Evolutionary conservation across 2,888 invertebrate species (phyloP).

Genomic region (Ichneumoninae sp.): DNA sequence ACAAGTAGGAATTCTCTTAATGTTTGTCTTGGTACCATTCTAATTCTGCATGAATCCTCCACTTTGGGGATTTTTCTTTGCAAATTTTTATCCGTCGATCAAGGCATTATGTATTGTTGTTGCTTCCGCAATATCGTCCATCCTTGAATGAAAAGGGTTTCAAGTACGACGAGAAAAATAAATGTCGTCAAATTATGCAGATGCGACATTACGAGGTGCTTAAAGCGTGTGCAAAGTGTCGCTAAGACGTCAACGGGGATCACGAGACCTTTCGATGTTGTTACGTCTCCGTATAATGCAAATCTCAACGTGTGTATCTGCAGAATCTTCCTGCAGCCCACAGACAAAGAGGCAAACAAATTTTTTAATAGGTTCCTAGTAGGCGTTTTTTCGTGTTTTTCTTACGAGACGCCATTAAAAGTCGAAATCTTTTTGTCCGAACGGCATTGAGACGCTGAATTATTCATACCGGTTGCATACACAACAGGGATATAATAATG

Average conservation of each 20-base stretch:
- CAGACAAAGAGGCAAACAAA: constrained; percentile 26
- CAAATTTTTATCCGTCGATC: too few relatives aligned
- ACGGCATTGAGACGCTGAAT: constrained; percentile 28
- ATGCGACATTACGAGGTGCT: constrained; percentile 14
- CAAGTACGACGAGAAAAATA: neutral
- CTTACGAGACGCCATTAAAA: constrained; percentile 36
- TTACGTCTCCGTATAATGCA: constrained; percentile 31
- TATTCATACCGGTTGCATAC: constrained; percentile 19
- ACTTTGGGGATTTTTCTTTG: too few relatives aligned
- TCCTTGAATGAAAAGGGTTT: neutral
- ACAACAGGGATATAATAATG: constrained; percentile 11
- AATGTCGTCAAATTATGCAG: neutral
- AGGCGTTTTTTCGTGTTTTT: constrained; percentile 30
- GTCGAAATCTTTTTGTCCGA: constrained; percentile 23
- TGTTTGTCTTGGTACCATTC: too few relatives aligned
- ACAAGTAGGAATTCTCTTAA: too few relatives aligned
- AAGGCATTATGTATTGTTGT: too few relatives aligned
- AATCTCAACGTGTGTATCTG: constrained; percentile 39
- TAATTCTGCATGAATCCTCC: too few relatives aligned
- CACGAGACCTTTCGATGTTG: neutral
- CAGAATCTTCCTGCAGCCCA: constrained; percentile 19
- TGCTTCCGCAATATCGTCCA: too few relatives aligned
- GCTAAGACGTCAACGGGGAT: constrained; percentile 13
- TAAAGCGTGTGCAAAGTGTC: constrained; percentile 1
- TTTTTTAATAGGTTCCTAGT: constrained; percentile 21